Evolutionary conservation across 2,888 invertebrate species (phyloP).

Genomic region (Caenorhabditis japonica): DNA sequence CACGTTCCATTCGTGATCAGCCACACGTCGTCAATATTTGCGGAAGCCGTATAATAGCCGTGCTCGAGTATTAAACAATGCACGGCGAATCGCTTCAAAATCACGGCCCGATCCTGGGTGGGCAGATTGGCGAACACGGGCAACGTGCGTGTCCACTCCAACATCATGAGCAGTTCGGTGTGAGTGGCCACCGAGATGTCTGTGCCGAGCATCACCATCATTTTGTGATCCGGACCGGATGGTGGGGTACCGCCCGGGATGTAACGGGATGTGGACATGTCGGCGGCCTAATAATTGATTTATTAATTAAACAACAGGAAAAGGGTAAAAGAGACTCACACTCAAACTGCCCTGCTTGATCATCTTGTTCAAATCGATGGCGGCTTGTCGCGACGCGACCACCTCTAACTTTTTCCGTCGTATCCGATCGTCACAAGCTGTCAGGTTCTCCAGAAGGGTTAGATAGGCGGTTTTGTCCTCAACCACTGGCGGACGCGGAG

Average conservation of each 20-base stretch:
- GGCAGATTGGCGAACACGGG: conserved; percentile 94
- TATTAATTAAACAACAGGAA: background rate
- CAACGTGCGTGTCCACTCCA: conserved; percentile 96
- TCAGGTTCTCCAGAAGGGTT: conserved; percentile 57
- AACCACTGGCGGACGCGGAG: conserved; percentile 17
- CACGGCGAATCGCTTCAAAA: conserved; percentile 74
- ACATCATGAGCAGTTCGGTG: conserved; percentile 87
- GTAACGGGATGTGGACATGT: conserved; percentile 29
- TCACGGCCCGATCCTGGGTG: conserved; percentile 87
- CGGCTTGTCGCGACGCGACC: conserved; percentile 69
- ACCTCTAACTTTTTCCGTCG: conserved; percentile 69
- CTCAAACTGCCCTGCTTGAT: conserved; percentile 29
- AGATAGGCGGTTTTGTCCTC: conserved; percentile 48
- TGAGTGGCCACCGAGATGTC: conserved; percentile 69
- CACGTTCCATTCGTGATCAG: conserved; percentile 74
- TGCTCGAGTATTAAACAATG: conserved; percentile 72
- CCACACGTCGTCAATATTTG: conserved; percentile 72
- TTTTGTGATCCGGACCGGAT: conserved; percentile 37
- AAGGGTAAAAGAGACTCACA: conserved; percentile 12
- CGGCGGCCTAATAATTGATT: conserved; percentile 15
- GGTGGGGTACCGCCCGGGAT: conserved; percentile 26
- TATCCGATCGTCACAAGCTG: conserved; percentile 58
- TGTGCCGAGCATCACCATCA: conserved; percentile 65
- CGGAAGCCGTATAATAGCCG: conserved; percentile 73
- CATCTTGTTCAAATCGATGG: conserved; percentile 52